Conservation (phyloP, 1,140 invertebrate species). For the Atta cephalotes region DNA sequence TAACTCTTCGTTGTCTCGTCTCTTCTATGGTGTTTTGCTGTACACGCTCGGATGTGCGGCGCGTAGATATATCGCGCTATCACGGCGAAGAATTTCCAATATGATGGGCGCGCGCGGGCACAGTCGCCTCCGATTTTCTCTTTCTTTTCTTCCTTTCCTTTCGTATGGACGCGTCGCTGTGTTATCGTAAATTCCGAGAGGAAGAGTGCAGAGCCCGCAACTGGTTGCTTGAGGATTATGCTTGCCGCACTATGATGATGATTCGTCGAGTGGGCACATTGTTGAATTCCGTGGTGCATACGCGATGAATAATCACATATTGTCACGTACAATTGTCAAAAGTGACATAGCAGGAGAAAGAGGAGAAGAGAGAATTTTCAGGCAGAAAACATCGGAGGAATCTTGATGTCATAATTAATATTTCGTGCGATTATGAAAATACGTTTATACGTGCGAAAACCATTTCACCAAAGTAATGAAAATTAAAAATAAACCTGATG, state of each 20-base stretch:
- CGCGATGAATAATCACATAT: constrained; percentile 50
- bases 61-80: constrained; percentile 49
- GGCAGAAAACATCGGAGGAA: neutral
- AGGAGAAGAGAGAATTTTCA: constrained; percentile 27
- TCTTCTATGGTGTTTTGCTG: constrained; percentile 71
- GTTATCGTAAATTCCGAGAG: constrained; percentile 50
- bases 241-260: constrained; percentile 26
- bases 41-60: constrained; percentile 54
- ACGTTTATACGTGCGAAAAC: constrained; percentile 7
- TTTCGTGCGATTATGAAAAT: neutral
- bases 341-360: constrained; percentile 19
- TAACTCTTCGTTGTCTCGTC: constrained; percentile 71
- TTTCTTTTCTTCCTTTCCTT: constrained; percentile 2
- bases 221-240: constrained; percentile 51
- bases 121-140: constrained; percentile 51
- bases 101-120: constrained; percentile 37
- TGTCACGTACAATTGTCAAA: constrained; percentile 49
- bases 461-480: neutral
- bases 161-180: constrained; percentile 20
- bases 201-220: constrained; percentile 43
- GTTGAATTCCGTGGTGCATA: constrained; percentile 22
- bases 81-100: constrained; percentile 52
- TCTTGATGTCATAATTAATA: constrained; percentile 22
- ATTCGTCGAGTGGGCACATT: constrained; percentile 54
- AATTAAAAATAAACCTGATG: constrained; percentile 11